A percentile compares a stretch with the other conserved stretches of the same genome.
phyloP scores from a whole-genome alignment of 2,888 invertebrate genomes.

The Clepsis dumicolana region DNA sequence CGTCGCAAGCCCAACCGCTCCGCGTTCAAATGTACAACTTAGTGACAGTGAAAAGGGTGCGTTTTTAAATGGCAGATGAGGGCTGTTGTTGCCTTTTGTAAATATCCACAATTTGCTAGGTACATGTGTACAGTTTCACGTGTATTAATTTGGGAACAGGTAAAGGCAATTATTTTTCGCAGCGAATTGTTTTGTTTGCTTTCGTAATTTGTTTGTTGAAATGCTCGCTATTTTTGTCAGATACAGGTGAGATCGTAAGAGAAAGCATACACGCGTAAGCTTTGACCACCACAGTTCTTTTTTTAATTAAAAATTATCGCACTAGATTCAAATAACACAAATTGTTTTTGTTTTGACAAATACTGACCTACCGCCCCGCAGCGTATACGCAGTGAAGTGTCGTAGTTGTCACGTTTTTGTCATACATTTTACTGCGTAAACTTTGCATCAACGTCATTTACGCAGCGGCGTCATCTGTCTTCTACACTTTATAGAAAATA shows the following conservation, averaged over 20 bases:
- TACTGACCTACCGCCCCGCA: too few relatives aligned
- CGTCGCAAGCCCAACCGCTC: not conserved
- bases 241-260: not conserved
- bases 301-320: too few relatives aligned
- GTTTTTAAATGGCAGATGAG: not conserved
- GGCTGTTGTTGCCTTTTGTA: slow-evolving; percentile 1
- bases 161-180: slow-evolving; percentile 27
- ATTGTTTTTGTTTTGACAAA: too few relatives aligned
- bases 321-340: too few relatives aligned
- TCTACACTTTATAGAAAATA: too few relatives aligned
- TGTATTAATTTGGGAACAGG: slow-evolving; percentile 1
- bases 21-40: not conserved
- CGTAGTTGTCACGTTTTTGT: too few relatives aligned
- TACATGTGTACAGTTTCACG: not conserved
- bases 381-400: too few relatives aligned
- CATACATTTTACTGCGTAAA: too few relatives aligned
- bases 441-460: too few relatives aligned
- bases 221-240: not conserved
- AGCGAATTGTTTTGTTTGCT: not conserved
- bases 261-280: not conserved
- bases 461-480: too few relatives aligned
- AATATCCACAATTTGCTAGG: not conserved
- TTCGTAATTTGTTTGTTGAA: slow-evolving; percentile 10
- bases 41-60: not conserved
- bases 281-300: too few relatives aligned